Evolutionary conservation across 2,797 vertebrate genomes (phyloP).

Genomic region (Leucoraja ocellata): DNA sequence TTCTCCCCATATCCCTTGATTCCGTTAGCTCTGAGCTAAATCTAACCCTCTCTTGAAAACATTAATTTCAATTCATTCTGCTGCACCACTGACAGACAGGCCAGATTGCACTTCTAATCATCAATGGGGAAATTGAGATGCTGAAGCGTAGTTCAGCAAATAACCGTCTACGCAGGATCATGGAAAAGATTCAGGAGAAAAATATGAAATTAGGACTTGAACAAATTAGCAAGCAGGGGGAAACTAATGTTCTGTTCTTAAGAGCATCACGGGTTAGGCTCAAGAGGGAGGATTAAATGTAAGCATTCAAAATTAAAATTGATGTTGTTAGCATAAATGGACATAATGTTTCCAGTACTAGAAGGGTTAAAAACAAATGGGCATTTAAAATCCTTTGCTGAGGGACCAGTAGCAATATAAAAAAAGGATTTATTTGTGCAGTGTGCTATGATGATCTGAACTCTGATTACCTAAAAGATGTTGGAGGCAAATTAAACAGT

Average conservation of each 20-base stretch:
- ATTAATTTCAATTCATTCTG: too few relatives aligned
- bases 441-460: not conserved
- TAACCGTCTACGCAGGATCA: too few relatives aligned
- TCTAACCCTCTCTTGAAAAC: too few relatives aligned
- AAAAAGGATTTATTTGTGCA: not conserved
- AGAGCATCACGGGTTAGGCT: not conserved
- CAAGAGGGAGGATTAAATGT: not conserved
- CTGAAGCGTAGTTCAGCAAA: too few relatives aligned
- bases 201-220: not conserved
- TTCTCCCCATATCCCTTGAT: too few relatives aligned
- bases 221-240: not conserved
- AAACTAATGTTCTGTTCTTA: not conserved
- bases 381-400: not conserved
- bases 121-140: too few relatives aligned
- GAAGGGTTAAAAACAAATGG: not conserved
- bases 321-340: not conserved
- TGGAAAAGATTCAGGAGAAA: not conserved
- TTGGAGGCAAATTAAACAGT: not conserved
- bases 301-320: not conserved
- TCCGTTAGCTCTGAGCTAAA: too few relatives aligned
- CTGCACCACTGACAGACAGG: too few relatives aligned
- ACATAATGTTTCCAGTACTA: not conserved
- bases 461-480: not conserved
- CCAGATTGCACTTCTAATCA: too few relatives aligned
- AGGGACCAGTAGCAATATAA: not conserved